These are phyloP conservation scores for Falco novaeseelandiae DNA, from an alignment of 2,797 vertebrate genomes.

Conservation along the genomic window DNA sequence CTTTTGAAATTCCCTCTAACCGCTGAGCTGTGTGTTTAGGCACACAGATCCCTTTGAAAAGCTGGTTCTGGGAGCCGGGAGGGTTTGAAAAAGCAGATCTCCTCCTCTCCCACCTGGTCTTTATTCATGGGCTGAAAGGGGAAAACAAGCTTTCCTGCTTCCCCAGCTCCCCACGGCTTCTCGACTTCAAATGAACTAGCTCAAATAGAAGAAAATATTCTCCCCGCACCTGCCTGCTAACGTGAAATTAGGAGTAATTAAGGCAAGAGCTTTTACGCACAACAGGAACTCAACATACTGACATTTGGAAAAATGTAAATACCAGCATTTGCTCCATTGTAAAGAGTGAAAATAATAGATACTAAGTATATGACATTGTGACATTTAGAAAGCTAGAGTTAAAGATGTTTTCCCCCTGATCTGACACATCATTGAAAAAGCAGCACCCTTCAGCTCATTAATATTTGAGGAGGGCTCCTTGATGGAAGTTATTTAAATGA, in stretches of 20 bases:
- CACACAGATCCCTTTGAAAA: background rate
- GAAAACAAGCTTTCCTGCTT: background rate
- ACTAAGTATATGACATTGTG: constrained; percentile 54
- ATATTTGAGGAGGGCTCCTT: constrained; percentile 53
- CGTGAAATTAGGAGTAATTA: constrained; percentile 64
- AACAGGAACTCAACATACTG: constrained; percentile 42
- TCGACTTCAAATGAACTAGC: constrained; percentile 16
- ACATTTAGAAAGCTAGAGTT: constrained; percentile 60
- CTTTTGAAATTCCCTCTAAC: constrained; percentile 1
- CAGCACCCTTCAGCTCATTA: constrained; percentile 53
- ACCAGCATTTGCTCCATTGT: constrained; percentile 59
- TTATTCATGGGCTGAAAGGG: constrained; percentile 53
- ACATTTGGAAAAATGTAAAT: constrained; percentile 70
- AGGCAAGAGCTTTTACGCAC: constrained; percentile 54
- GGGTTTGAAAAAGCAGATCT: background rate
- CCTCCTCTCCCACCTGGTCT: constrained; percentile 37
- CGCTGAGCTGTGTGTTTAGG: background rate
- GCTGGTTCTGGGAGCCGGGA: rapidly evolving
- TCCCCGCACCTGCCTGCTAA: constrained; percentile 48
- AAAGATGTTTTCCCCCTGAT: constrained; percentile 62
- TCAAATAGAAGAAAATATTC: constrained; percentile 42
- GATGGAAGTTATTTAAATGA: constrained; percentile 60
- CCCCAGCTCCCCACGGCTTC: background rate
- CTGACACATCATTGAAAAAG: constrained; percentile 58
- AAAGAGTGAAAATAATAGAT: constrained; percentile 57